Evolutionary conservation across 2,888 invertebrate species (phyloP), one percentile per base, ranked within the genome.

Genomic region (Rutpela maculata): DNA sequence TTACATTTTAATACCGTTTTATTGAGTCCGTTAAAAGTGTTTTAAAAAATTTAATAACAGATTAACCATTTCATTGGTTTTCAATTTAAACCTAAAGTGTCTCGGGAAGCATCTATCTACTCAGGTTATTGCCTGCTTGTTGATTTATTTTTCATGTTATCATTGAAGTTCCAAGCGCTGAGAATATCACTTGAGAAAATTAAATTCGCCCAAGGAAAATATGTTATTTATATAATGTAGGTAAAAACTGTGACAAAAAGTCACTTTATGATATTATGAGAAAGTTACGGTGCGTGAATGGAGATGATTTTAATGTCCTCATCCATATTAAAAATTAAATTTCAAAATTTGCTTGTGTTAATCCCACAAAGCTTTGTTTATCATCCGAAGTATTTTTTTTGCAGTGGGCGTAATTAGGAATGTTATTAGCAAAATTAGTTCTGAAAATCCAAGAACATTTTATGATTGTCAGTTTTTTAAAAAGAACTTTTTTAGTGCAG

Each of bases 21-120:
- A 67, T 26, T 15, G n/a, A 50, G 18, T 5, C 11, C n/a, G 62
- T 18, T 72, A n/a, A 31, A n/a, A 17, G 63, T 18, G 15, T 43
- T 63, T 63, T 72, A 50, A 22, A 67, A 72, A 72, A 63, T 22
- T 72, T 72, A 63, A 72, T 72, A 63, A 35, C 26, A 19, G 50
- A 72, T 72, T 72, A 62, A 63, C 63, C 72, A 31, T 72, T 72
- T 63, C 63, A 72, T 55, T 72, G 72, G 72, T 62, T 72, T 72
- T 50, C 55, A 72, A 63, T 63, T 72, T 63, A 60, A 59, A 38
- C 15, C 60, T 59, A 18, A 59, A 70, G 70, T 38, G 70, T 35
- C 19, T 56, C 38, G 59, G 50, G 62, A 43, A 12, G 43, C 17
- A 62, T 22, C 31, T 22, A 63, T 50, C 72, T 72, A 72, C 63